These are phyloP conservation scores for Drosophila austrosaltans DNA, from an alignment of 2,888 invertebrate species.

Conservation along the genomic window DNA sequence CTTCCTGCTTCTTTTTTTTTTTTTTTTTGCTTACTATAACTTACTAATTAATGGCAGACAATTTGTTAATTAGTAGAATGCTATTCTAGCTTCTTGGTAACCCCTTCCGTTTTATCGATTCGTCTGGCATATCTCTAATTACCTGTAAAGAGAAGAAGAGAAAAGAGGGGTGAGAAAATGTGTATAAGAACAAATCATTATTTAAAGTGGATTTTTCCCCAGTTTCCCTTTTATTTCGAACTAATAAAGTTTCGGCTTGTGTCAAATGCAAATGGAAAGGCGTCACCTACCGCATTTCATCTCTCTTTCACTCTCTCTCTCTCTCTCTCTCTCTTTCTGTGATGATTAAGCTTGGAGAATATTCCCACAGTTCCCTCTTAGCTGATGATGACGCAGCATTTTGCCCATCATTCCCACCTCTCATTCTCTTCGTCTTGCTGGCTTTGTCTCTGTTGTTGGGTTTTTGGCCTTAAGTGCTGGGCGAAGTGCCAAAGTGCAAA, in stretches of 20 bases:
- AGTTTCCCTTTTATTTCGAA: slow-evolving; percentile 17
- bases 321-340: slow-evolving; percentile 2
- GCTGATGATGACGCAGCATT: slow-evolving; percentile 47
- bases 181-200: slow-evolving; percentile 47
- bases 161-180: slow-evolving; percentile 26
- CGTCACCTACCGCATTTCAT: slow-evolving; percentile 6
- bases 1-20: slow-evolving; percentile 12
- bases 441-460: slow-evolving; percentile 29
- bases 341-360: slow-evolving; percentile 44
- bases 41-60: slow-evolving; percentile 60
- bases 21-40: slow-evolving; percentile 36
- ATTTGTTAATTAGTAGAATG: slow-evolving; percentile 53
- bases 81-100: slow-evolving; percentile 2
- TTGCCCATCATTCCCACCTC: slow-evolving; percentile 12
- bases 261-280: slow-evolving; percentile 55
- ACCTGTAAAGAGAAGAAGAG: slow-evolving; percentile 55
- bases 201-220: slow-evolving; percentile 50
- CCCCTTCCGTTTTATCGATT: slow-evolving; percentile 13
- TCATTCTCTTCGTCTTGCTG: not conserved
- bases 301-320: not conserved
- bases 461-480: slow-evolving; percentile 44
- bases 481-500: slow-evolving; percentile 63
- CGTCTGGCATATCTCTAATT: slow-evolving; percentile 45
- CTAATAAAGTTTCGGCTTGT: slow-evolving; percentile 27
- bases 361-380: slow-evolving; percentile 22